Conservation (phyloP, 2,888 invertebrate species). For the Hydrotaea diabolus region DNA sequence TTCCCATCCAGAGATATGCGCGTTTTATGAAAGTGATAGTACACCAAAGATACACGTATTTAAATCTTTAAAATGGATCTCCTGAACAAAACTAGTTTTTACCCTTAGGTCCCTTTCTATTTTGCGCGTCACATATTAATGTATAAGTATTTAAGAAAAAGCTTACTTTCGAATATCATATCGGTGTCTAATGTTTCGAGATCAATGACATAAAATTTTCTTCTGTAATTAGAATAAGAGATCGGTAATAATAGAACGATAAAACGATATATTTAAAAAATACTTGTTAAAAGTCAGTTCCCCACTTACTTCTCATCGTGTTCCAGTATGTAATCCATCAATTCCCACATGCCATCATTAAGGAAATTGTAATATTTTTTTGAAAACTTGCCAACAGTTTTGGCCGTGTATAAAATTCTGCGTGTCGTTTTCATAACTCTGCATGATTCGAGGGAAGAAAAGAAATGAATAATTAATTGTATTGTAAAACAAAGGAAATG, state of each 20-base stretch:
- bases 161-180: neutral
- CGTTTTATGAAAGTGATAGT: no score
- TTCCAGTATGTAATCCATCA: neutral
- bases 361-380: conserved; percentile 22
- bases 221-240: neutral
- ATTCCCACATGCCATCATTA: conserved; percentile 43
- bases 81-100: no score
- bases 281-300: neutral
- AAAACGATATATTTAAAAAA: no score
- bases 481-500: no score
- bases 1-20: no score
- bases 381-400: conserved; percentile 1
- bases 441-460: neutral
- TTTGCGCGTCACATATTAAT: no score
- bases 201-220: neutral
- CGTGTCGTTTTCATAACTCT: conserved; percentile 31
- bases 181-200: neutral
- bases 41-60: no score
- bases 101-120: no score
- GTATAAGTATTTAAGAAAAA: no score
- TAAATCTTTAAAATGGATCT: no score
- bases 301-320: conserved; percentile 31
- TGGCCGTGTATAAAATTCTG: conserved; percentile 1
- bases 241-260: no score
- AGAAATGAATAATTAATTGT: neutral